Base-by-base conservation (phyloP, 1,140 invertebrate species). In the Melipona quadrifasciata region DNA sequence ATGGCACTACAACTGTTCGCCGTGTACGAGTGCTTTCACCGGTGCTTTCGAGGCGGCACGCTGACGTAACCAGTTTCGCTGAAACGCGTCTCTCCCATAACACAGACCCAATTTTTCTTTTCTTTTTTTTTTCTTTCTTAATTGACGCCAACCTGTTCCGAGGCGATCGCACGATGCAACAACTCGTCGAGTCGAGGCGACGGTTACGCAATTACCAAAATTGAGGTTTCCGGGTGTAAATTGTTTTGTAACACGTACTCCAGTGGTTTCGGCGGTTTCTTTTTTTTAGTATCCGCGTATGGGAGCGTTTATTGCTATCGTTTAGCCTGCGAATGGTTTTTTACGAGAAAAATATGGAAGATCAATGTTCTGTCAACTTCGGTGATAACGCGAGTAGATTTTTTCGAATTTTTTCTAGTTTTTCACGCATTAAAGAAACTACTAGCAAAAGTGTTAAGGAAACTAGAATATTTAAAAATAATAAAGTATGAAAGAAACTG, bases 21-120 rank as follows among this genome's bases (percentile, higher is more conserved):
- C 10, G 51, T 24, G 51, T 77, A 64, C 64, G 51, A 31, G 57
- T 82, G 73, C 64, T 82, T 82, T 82, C 81, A 82, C 64, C 64
- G 58, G 12, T 27, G 34, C 39, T 47, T 47, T n/a, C 16, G 5
- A 27, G 21, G 4, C 17, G 21, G 21, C 27, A 27, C 6, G 16
- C 51, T 64, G 67, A 79, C n/a, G 76, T 72, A 72, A 84, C 24
- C 14, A 70, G 64, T 51, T 57, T 83, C 55, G 1, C n/a, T 4
- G 39, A 51, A 39, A 53, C 74, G 65, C n/a, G 47, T 34, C 24
- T 71, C 64, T 68, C 2, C 47, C 58, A 34, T 67, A 72, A 55
- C 51, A 55, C 31, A 76, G 51, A 77, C 51, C 80, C 61, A 65
- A 4, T 6, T 47, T 47, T 47, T 47, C 8, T 8, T 39, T 39